These are phyloP conservation scores for Camponotus vicinus DNA, from an alignment of 1,140 invertebrate genomes.

Conservation along the genomic window DNA sequence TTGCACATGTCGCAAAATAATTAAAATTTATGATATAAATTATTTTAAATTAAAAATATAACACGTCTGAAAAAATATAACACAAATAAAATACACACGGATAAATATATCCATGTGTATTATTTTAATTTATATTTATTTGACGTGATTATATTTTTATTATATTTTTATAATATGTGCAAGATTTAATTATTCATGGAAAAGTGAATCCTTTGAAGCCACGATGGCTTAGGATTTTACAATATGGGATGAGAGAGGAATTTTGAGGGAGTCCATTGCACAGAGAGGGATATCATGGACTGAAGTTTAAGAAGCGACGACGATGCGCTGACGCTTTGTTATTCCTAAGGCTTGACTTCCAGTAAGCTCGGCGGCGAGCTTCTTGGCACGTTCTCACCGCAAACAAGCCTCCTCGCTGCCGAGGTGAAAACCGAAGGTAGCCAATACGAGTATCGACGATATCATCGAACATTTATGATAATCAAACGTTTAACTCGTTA, in stretches of 20 bases:
- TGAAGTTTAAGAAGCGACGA: constrained; percentile 23
- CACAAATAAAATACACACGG: no score
- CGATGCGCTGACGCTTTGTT: constrained; percentile 67
- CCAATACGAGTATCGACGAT: constrained; percentile 64
- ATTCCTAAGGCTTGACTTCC: constrained; percentile 78
- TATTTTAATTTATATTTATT: no score
- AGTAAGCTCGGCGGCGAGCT: constrained; percentile 74
- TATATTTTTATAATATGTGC: not conserved
- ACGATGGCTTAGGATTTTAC: not conserved
- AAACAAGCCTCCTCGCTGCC: constrained; percentile 70
- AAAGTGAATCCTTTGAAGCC: not conserved
- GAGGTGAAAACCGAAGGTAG: constrained; percentile 60
- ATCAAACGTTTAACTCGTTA: constrained; percentile 32
- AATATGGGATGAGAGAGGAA: not conserved
- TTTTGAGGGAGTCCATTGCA: not conserved
- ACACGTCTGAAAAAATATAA: no score
- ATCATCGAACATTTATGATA: constrained; percentile 45
- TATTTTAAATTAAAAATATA: no score
- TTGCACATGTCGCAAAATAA: no score
- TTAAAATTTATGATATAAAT: not conserved
- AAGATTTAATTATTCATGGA: not conserved
- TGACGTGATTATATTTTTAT: no score
- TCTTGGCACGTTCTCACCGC: constrained; percentile 74
- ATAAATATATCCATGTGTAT: no score
- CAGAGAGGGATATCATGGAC: constrained; percentile 12